Conservation (phyloP, 2,888 invertebrate species). For the Nymphalis c-album region DNA sequence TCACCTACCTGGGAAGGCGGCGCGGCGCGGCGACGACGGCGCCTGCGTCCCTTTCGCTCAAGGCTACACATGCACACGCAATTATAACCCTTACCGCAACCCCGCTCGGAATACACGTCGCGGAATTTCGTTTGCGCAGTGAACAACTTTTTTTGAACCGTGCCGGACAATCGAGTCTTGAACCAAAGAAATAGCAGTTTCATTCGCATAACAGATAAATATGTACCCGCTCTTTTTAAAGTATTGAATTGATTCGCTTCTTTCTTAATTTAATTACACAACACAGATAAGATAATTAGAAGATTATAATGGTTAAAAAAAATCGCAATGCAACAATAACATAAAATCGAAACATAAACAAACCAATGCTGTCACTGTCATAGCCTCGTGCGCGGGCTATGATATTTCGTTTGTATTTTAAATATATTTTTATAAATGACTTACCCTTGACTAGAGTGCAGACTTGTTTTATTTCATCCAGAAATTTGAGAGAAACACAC, state of each 20-base stretch:
- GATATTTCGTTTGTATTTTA: slow-evolving; percentile 17
- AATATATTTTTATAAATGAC: slow-evolving; percentile 11
- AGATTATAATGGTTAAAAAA: neutral
- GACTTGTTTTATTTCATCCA: slow-evolving; percentile 1
- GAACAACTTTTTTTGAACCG: slow-evolving; percentile 48
- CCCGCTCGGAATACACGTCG: slow-evolving; percentile 15
- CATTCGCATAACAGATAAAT: slow-evolving; percentile 25
- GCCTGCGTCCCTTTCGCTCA: slow-evolving; percentile 74
- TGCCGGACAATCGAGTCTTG: slow-evolving; percentile 55
- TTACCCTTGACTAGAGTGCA: slow-evolving; percentile 30
- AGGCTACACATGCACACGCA: slow-evolving; percentile 54
- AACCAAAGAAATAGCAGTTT: slow-evolving; percentile 39
- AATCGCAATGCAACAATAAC: slow-evolving; percentile 33
- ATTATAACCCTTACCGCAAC: slow-evolving; percentile 47
- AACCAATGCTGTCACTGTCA: slow-evolving; percentile 61
- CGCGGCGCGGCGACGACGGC: slow-evolving; percentile 54
- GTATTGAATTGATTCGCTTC: neutral
- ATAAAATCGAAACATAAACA: slow-evolving; percentile 55
- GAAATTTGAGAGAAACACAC: slow-evolving; percentile 1
- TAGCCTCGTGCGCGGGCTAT: slow-evolving; percentile 48
- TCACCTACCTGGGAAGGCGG: slow-evolving; percentile 64
- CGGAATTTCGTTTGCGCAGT: slow-evolving; percentile 36
- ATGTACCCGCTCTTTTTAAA: slow-evolving; percentile 2
- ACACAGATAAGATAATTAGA: neutral
- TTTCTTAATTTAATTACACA: slow-evolving; percentile 1